phyloP scores from a whole-genome alignment of 2,113 vertebrate species.

The Macrotus californicus region DNA sequence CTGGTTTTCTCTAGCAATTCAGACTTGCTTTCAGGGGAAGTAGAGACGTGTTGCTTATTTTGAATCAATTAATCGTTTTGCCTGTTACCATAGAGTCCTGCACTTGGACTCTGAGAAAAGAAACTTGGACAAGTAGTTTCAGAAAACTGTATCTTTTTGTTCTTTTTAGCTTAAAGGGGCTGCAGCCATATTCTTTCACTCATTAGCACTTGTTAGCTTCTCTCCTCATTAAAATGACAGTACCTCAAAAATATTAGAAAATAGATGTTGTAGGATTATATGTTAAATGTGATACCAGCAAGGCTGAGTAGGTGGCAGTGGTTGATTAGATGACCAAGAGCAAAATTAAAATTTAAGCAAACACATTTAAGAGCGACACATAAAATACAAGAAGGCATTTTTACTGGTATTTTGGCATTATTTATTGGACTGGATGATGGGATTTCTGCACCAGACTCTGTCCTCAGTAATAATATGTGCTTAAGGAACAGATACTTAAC shows the following conservation, averaged over 20 bases:
- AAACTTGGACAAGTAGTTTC: background rate
- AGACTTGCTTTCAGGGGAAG: conserved; percentile 2
- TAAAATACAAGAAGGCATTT: background rate
- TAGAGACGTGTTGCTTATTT: conserved; percentile 13
- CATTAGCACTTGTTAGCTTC: background rate
- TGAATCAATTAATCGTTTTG: conserved; percentile 48
- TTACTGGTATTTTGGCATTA: background rate
- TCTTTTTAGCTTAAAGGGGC: background rate
- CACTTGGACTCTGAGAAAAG: background rate
- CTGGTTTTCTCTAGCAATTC: conserved; percentile 16
- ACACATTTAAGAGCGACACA: background rate
- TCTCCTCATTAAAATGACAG: conserved; percentile 17
- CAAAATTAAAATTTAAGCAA: background rate
- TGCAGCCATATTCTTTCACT: background rate
- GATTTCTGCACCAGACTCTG: background rate
- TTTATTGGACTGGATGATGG: background rate
- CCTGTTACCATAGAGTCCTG: background rate
- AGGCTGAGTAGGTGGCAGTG: background rate
- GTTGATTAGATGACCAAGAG: background rate
- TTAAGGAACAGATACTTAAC: background rate
- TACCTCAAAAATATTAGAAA: background rate
- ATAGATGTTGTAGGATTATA: background rate
- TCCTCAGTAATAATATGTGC: background rate
- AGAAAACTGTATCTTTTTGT: background rate
- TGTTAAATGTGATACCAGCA: background rate